phyloP scores from a whole-genome alignment of 2,888 invertebrate species.

The Heteromurus nitidus region DNA sequence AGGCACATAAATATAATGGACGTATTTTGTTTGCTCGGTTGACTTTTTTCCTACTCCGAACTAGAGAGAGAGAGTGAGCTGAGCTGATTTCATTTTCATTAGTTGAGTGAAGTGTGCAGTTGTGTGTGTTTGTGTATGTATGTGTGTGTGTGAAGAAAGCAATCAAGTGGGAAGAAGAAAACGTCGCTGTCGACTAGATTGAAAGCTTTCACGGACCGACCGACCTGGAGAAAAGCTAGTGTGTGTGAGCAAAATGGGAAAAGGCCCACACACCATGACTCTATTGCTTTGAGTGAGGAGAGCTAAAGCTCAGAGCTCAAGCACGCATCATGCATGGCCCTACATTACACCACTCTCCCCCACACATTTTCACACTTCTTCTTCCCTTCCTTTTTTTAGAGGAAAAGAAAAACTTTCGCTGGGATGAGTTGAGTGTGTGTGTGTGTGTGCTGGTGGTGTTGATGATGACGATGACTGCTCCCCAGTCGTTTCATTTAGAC shows the following conservation, averaged over 20 bases:
- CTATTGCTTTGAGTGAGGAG: no score
- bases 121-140: conserved; percentile 20
- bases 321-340: conserved; percentile 7
- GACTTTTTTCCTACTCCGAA: conserved; percentile 28
- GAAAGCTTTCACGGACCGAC: conserved; percentile 15
- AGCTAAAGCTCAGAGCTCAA: no score
- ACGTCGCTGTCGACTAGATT: background rate
- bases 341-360: background rate
- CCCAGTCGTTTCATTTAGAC: conserved; percentile 57
- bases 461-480: conserved; percentile 45
- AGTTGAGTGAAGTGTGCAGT: conserved; percentile 46
- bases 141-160: conserved; percentile 43
- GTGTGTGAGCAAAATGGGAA: background rate
- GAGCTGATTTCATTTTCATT: conserved; percentile 58
- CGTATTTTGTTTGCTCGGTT: conserved; percentile 51
- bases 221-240: conserved; percentile 7
- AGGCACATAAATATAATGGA: background rate
- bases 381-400: conserved; percentile 16
- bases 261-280: conserved; percentile 6
- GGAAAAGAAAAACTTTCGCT: conserved; percentile 39
- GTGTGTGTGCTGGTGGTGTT: conserved; percentile 10
- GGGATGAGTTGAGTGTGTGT: background rate
- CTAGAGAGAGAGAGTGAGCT: background rate
- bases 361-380: conserved; percentile 48
- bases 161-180: conserved; percentile 44